A percentile compares a stretch with the other conserved stretches of the same genome.
These are phyloP conservation scores for Girardinichthys multiradiatus DNA, from an alignment of 2,113 vertebrate species.

Conservation along the genomic window DNA sequence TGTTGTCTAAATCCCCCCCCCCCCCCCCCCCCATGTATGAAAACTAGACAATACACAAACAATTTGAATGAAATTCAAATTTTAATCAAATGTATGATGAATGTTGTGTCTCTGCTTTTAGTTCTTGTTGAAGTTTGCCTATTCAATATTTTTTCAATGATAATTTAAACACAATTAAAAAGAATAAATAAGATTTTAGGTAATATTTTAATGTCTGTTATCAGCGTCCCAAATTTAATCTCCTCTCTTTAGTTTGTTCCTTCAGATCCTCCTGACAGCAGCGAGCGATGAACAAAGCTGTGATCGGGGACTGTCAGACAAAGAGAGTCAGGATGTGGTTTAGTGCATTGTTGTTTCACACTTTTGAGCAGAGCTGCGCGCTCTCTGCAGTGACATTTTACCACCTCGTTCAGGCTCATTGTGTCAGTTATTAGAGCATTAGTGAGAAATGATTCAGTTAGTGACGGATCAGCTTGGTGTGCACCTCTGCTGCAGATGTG, in stretches of 20 bases:
- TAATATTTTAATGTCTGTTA: neutral
- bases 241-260: neutral
- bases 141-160: neutral
- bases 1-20: neutral
- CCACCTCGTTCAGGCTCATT: slow-evolving; percentile 16
- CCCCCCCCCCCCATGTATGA: neutral
- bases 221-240: neutral
- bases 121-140: neutral
- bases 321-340: slow-evolving; percentile 83
- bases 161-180: neutral
- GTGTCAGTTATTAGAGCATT: neutral
- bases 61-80: neutral
- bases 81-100: accelerated
- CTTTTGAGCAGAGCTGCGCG: slow-evolving; percentile 52
- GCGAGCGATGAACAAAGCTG: neutral
- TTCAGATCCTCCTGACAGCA: neutral
- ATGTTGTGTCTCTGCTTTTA: neutral
- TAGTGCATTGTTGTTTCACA: slow-evolving; percentile 55
- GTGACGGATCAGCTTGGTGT: neutral
- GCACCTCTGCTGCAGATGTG: neutral
- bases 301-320: slow-evolving; percentile 40
- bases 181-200: accelerated
- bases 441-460: slow-evolving; percentile 7
- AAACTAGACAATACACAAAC: neutral
- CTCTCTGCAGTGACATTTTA: slow-evolving; percentile 58